Evolutionary conservation across 2,113 vertebrate species (phyloP), one percentile per base, ranked within the genome.

Genomic region (Dasyornis broadbenti): DNA sequence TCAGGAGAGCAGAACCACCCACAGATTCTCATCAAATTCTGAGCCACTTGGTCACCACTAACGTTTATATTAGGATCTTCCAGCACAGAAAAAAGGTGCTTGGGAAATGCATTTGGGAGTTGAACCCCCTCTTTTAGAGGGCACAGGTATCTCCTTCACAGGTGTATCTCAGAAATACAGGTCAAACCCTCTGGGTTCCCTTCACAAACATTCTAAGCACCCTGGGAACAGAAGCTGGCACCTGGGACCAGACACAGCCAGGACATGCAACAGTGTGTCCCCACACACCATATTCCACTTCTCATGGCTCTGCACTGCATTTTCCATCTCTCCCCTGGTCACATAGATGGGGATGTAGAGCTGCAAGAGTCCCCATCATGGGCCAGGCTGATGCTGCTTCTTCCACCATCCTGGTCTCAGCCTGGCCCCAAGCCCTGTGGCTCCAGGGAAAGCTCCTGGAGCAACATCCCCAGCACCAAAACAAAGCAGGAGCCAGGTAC

Each of bases 301-400:
- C n/a, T n/a, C n/a, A n/a, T n/a, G n/a, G n/a, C n/a, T n/a, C n/a
- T n/a, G n/a, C n/a, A n/a, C n/a, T n/a, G n/a, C n/a, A n/a, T n/a
- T n/a, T n/a, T n/a, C n/a, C n/a, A n/a, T n/a, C n/a, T n/a, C n/a
- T n/a, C n/a, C 1, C 18, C 2, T 1, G 23, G 5, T 24, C 45
- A 54, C 60, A 63, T 30, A 80, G 16, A 59, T 13, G 6, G 42
- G 24, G 23, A 70, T 47, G 15, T 4, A n/a, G 28, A 82, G 40
- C 86, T 60, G 35, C 0, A 1, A 63, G n/a, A 17, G 24, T 66
- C 10, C 54, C 54, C n/a, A 57, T 11, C 8, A 0, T 0, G 0
- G 45, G 13, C 64, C 42, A 65, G 0, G 4, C 28, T 26, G 13
- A 54, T 33, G 39, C 42, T 69, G n/a, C 40, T 49, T 21, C 72